A percentile compares a stretch with the other conserved stretches of the same genome.
These are phyloP conservation scores for Perdita meconis DNA, from an alignment of 2,888 invertebrate genomes.

Conservation along the genomic window DNA sequence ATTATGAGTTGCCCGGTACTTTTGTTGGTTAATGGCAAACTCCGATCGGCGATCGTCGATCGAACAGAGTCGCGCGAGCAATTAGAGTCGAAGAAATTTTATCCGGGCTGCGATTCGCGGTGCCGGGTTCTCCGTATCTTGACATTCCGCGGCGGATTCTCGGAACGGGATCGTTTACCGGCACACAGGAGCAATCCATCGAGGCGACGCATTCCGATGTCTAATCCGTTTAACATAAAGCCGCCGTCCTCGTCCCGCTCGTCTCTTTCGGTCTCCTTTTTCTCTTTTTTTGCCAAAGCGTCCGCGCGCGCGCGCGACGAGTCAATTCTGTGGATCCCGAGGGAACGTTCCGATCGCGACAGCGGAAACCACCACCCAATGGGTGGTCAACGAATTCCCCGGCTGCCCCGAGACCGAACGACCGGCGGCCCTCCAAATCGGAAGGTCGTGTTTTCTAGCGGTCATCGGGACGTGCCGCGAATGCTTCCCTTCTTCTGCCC, in stretches of 20 bases:
- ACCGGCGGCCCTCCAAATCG: conserved; percentile 25
- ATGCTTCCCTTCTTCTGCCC: conserved; percentile 20
- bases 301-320: conserved; percentile 79
- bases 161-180: conserved; percentile 56
- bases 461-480: conserved; percentile 37
- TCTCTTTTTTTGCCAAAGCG: conserved; percentile 56
- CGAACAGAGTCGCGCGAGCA: conserved; percentile 35
- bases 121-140: conserved; percentile 45
- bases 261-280: conserved; percentile 34
- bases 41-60: conserved; percentile 29
- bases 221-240: conserved; percentile 83
- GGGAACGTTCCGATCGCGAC: conserved; percentile 57
- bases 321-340: conserved; percentile 80
- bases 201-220: conserved; percentile 81
- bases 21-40: not conserved
- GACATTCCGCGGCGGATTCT: conserved; percentile 51
- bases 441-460: conserved; percentile 23
- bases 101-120: conserved; percentile 23
- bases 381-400: conserved; percentile 72
- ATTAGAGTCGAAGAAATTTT: conserved; percentile 42
- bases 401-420: conserved; percentile 24
- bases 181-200: conserved; percentile 77
- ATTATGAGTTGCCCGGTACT: not conserved
- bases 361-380: conserved; percentile 60
- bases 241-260: conserved; percentile 64